phyloP scores from a whole-genome alignment of 2,113 vertebrate genomes.

The Mormyrus lacerda region DNA sequence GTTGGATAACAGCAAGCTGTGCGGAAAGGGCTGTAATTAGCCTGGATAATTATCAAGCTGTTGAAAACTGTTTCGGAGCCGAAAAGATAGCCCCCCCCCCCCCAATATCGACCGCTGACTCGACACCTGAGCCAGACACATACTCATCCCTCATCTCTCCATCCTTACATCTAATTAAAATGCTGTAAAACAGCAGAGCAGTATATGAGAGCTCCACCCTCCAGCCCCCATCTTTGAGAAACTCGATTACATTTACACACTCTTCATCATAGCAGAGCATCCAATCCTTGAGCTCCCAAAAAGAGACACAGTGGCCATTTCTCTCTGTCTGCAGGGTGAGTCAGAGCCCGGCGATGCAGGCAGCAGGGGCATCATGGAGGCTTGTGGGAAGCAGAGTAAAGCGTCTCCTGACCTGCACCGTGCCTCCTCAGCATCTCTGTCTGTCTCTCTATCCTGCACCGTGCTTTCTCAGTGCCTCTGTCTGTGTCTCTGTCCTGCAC shows the following conservation, averaged over 20 bases:
- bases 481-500: too few relatives aligned
- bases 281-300: background rate
- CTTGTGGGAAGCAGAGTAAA: background rate
- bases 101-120: slow-evolving; percentile 22
- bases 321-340: background rate
- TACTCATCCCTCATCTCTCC: background rate
- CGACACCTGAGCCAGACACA: slow-evolving; percentile 29
- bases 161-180: background rate
- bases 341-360: background rate
- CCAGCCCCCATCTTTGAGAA: background rate
- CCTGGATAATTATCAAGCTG: slow-evolving; percentile 22
- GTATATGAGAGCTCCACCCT: background rate
- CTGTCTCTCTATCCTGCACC: too few relatives aligned
- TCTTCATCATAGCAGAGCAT: background rate
- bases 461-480: too few relatives aligned
- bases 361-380: too few relatives aligned
- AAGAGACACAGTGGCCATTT: background rate
- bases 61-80: slow-evolving; percentile 33
- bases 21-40: slow-evolving; percentile 11
- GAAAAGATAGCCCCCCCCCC: slow-evolving; percentile 33
- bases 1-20: background rate
- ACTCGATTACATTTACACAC: background rate
- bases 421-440: too few relatives aligned
- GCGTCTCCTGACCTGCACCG: too few relatives aligned
- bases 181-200: background rate